A percentile compares a stretch with the other conserved stretches of the same genome.
Conservation (phyloP, 2,113 vertebrate genomes). For the Syngnathoides biaculeatus region DNA sequence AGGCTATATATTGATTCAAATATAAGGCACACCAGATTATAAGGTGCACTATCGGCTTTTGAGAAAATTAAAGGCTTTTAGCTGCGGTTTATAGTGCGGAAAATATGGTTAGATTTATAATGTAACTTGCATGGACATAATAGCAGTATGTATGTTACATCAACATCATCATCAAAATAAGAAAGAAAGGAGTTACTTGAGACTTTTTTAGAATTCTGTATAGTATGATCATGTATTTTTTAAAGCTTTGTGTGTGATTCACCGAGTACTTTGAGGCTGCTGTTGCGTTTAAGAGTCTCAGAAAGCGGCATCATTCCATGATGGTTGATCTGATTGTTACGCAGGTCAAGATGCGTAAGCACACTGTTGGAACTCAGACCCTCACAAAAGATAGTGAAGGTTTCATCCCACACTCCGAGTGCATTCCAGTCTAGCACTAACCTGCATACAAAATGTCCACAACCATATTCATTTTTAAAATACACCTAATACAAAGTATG, state of each 20-base stretch:
- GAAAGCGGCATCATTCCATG: conserved; percentile 82
- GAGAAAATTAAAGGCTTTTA: too few relatives aligned
- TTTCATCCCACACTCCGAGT: conserved; percentile 84
- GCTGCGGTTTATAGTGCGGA: too few relatives aligned
- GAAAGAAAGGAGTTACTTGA: not conserved
- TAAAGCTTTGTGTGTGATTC: conserved; percentile 12
- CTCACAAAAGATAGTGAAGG: conserved; percentile 85
- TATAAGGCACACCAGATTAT: too few relatives aligned
- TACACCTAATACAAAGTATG: too few relatives aligned
- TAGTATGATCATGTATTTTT: not conserved
- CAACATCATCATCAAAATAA: not conserved
- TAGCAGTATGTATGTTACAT: too few relatives aligned
- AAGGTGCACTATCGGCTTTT: too few relatives aligned
- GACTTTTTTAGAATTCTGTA: not conserved
- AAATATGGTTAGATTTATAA: too few relatives aligned
- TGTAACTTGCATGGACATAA: too few relatives aligned
- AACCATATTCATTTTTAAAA: not conserved
- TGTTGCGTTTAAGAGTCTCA: conserved; percentile 77
- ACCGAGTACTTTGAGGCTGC: conserved; percentile 84
- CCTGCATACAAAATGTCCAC: conserved; percentile 57
- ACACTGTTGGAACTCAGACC: conserved; percentile 76
- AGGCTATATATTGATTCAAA: too few relatives aligned
- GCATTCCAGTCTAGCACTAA: conserved; percentile 92
- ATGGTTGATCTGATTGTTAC: conserved; percentile 95
- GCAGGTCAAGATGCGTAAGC: conserved; percentile 83